phyloP scores from a whole-genome alignment of 2,888 invertebrate species.

The Trisateles emortualis region DNA sequence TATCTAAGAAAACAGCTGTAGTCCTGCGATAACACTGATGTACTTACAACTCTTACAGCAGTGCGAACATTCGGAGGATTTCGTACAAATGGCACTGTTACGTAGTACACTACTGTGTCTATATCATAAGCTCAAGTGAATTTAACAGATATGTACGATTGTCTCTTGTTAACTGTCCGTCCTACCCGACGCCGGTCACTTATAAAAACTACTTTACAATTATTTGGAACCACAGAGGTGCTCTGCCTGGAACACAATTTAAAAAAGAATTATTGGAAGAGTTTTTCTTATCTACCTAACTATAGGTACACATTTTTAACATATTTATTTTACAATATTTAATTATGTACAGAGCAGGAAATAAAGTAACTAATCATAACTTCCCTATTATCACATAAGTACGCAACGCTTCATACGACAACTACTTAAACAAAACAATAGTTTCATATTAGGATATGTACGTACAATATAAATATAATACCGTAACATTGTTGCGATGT shows the following conservation, averaged over 20 bases:
- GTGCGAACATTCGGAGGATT: constrained; percentile 26
- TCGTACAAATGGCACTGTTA: constrained; percentile 42
- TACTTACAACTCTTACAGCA: constrained; percentile 24
- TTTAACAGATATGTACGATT: constrained; percentile 37
- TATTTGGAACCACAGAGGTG: constrained; percentile 56
- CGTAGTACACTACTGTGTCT: constrained; percentile 31
- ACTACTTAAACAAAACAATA: constrained; percentile 64
- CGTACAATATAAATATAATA: constrained; percentile 76
- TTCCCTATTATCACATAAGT: constrained; percentile 84
- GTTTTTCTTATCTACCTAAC: constrained; percentile 56
- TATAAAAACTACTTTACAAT: constrained; percentile 47
- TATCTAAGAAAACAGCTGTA: constrained; percentile 28
- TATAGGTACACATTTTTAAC: constrained; percentile 53
- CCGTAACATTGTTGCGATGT: constrained; percentile 62
- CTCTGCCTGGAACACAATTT: constrained; percentile 56
- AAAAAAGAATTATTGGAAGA: constrained; percentile 65
- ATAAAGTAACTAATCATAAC: constrained; percentile 74
- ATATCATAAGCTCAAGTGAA: constrained; percentile 23
- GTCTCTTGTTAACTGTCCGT: constrained; percentile 20
- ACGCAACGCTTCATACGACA: constrained; percentile 70
- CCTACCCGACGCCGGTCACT: constrained; percentile 21
- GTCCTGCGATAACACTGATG: constrained; percentile 21
- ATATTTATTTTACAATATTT: constrained; percentile 64
- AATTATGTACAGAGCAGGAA: constrained; percentile 77
- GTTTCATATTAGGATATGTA: constrained; percentile 78